phyloP scores from a whole-genome alignment of 1,140 invertebrate species.

The Cecropterus lyciades region DNA sequence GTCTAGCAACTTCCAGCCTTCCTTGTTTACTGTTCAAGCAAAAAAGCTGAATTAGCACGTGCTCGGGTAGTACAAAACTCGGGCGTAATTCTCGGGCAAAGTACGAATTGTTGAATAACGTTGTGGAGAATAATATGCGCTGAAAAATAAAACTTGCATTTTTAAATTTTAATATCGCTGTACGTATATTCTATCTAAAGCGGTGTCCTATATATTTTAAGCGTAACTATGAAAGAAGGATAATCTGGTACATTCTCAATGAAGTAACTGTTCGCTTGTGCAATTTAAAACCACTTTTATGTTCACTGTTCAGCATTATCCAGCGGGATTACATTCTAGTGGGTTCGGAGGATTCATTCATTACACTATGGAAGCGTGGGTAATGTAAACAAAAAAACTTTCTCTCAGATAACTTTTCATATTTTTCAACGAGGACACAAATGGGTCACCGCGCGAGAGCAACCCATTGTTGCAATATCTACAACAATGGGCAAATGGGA shows the following conservation, averaged over 20 bases:
- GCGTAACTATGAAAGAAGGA: constrained; percentile 8
- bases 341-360: constrained; percentile 37
- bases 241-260: constrained; percentile 27
- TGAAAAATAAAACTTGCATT: constrained; percentile 15
- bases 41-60: constrained; percentile 29
- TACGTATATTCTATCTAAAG: background rate
- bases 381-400: constrained; percentile 49
- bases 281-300: constrained; percentile 29
- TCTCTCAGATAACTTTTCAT: constrained; percentile 56
- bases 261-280: constrained; percentile 29
- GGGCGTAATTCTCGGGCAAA: constrained; percentile 19
- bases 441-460: constrained; percentile 57
- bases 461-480: constrained; percentile 56
- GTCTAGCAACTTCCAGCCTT: constrained; percentile 36
- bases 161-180: constrained; percentile 23
- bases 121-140: constrained; percentile 4
- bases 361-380: constrained; percentile 38
- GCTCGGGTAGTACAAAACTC: constrained; percentile 33
- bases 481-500: constrained; percentile 67
- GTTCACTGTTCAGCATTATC: constrained; percentile 27
- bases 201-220: constrained; percentile 13
- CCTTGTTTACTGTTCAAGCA: constrained; percentile 27
- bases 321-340: constrained; percentile 33
- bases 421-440: constrained; percentile 57
- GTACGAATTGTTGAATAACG: constrained; percentile 1